Base-by-base conservation (phyloP, 2,113 vertebrate genomes). In the Puntigrus tetrazona region DNA sequence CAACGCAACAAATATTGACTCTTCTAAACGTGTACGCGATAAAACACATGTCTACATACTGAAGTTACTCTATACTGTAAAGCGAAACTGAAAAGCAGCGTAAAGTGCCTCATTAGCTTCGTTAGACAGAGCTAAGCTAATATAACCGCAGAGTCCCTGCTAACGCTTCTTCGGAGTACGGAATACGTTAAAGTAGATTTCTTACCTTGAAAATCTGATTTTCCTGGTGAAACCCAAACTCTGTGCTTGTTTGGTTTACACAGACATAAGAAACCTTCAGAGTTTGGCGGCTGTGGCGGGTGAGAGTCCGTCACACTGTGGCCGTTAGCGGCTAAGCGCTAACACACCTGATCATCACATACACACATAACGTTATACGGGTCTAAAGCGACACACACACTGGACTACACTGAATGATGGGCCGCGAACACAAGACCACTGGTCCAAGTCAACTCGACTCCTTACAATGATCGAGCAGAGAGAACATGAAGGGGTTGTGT, bases 241-340 rank as follows among this genome's bases (percentile, higher is more conserved):
- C 43, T 20, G 22, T 29, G 16, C 4, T 14, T 31, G 27, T 47
- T 50, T 34, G 10, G 41, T 69, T 65, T 34, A 61, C 61, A 36
- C 27, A 27, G 27, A 11, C 18, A 25, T 8, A 9, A 50, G 61
- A 69, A 59, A 38, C 43, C 14, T 18, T 70, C 29, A 16, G n/a
- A 34, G 43, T 69, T 34, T 69, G 57, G 41, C 29, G 7, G 38
- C 78, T 29, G 41, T 65, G 41, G 59, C 18, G 9, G 4, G 77
- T 25, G 16, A 63, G 36, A 81, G 78, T 22, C 20, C 78, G 78
- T 81, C 41, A 36, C 18, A 81, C 78, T 81, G 78, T 63, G 22
- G 36, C 41, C n/a, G 78, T 41, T 81, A 81, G 78, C 78, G 16
- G 78, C 61, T 78, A 78, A n/a, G 29, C 47, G 52, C 31, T 69